Base-by-base conservation (phyloP, 2,113 vertebrate species). In the Myrmophylax atrothorax region DNA sequence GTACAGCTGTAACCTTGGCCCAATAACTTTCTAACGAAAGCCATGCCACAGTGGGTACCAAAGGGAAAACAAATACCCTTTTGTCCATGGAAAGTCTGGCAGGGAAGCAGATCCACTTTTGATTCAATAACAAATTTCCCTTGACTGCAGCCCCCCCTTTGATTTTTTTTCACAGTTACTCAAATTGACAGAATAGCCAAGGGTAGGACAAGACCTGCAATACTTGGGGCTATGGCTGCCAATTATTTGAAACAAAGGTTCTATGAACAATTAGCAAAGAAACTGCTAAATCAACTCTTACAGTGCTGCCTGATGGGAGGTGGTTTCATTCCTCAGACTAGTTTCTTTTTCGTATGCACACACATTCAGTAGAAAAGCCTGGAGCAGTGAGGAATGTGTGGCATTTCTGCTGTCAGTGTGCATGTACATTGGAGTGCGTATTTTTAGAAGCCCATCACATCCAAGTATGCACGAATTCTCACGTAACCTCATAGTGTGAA, bases 381-480 rank as follows among this genome's bases (percentile, higher is more conserved):
- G 46, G 40, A 91, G 79, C 67, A 59, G 50, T 2, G 25, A 94
- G 93, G 94, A 96, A 97, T 97, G 94, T 95, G 72, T 97, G 93
- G 96, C 75, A 96, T 96, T 95, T 96, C 85, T 96, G 87, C 92
- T 88, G 92, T 95, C 93, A 96, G 90, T 84, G 76, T 96, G 90
- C 82, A 81, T 95, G 92, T 94, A 95, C 78, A 31, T 24, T 94
- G 76, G 50, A 90, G 59, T 74, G 74, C 0, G 18, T 96, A 97
- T 97, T 96, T 97, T 97, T 96, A 96, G 95, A 96, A 96, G 90
- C 79, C 72, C 67, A 70, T 83, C 56, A 25, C 63, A 88, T 96
- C 90, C 90, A 90, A 96, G 82, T 90, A 96, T 96, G 94, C 94
- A 94, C 63, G 90, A 96, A 96, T 97, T 96, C 95, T 96, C 96